These are phyloP conservation scores for Mus spicilegus DNA, from an alignment of 2,113 vertebrate genomes.

Conservation along the genomic window DNA sequence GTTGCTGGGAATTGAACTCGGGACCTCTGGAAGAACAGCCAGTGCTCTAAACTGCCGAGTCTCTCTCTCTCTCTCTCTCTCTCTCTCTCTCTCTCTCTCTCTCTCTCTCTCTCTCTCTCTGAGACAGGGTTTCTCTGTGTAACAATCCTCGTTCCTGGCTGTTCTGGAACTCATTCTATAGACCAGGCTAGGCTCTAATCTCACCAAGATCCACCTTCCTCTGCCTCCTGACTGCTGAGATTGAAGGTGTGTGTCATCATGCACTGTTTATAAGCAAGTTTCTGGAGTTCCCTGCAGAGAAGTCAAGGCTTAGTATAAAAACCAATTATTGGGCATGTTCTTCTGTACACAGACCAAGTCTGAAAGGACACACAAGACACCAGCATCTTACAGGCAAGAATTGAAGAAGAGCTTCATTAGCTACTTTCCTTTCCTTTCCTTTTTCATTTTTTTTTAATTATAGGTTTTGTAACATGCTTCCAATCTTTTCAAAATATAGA, in stretches of 20 bases:
- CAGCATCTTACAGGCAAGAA: not conserved
- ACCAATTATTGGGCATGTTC: not conserved
- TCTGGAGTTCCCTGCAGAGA: not conserved
- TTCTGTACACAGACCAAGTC: not conserved
- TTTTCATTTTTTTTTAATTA: not conserved
- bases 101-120: not conserved
- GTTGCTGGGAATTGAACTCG: too few relatives aligned
- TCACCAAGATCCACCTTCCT: not conserved
- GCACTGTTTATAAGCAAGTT: not conserved
- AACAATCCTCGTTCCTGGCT: not conserved
- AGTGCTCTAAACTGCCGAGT: too few relatives aligned
- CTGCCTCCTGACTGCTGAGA: not conserved
- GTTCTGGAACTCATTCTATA: not conserved
- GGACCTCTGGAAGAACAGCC: too few relatives aligned
- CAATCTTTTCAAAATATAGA: constrained; percentile 23
- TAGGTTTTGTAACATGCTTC: not conserved
- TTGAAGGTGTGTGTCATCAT: not conserved
- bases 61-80: too few relatives aligned
- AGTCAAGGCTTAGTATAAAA: not conserved
- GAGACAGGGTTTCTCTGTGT: not conserved
- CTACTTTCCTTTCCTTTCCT: not conserved
- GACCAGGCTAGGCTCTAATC: not conserved
- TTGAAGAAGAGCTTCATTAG: constrained; percentile 44
- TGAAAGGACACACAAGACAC: not conserved
- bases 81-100: not conserved